phyloP scores from a whole-genome alignment of 2,797 vertebrate species.

The Darevskia mixta region DNA sequence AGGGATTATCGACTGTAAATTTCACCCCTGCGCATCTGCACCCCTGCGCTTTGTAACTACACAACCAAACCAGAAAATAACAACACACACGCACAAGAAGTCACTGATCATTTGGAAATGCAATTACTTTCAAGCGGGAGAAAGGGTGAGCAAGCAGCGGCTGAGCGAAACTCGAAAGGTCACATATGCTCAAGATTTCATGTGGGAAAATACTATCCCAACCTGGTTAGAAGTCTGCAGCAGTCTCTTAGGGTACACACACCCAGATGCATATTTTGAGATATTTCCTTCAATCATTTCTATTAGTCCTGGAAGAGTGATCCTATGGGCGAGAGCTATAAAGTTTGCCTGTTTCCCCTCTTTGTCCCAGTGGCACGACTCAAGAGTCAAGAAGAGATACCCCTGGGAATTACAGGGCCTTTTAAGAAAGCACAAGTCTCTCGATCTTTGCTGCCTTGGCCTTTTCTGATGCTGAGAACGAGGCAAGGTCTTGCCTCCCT shows the following conservation, averaged over 20 bases:
- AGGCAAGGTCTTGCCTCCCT: slow-evolving; percentile 4
- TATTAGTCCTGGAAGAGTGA: slow-evolving; percentile 29
- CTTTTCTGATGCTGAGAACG: slow-evolving; percentile 16
- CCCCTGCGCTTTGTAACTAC: not conserved
- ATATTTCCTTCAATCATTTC: slow-evolving; percentile 31
- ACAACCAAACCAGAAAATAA: not conserved
- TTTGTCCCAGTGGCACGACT: not conserved
- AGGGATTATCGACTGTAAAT: slow-evolving; percentile 25
- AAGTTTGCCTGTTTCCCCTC: not conserved
- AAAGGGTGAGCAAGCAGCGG: slow-evolving; percentile 40
- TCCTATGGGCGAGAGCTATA: slow-evolving; percentile 36
- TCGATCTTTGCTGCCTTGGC: slow-evolving; percentile 11
- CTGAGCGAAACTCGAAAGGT: slow-evolving; percentile 63
- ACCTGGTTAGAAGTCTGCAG: slow-evolving; percentile 52
- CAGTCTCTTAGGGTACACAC: slow-evolving; percentile 17
- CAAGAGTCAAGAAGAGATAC: not conserved
- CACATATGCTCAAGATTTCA: slow-evolving; percentile 64
- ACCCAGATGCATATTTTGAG: slow-evolving; percentile 17
- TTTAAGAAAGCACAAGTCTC: slow-evolving; percentile 15
- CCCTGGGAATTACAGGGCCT: not conserved
- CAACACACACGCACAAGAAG: not conserved
- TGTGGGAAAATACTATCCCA: slow-evolving; percentile 70
- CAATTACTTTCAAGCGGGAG: slow-evolving; percentile 47
- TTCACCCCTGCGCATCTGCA: slow-evolving; percentile 31
- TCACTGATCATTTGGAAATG: slow-evolving; percentile 52